These are phyloP conservation scores for Rhadinocentrus ornatus DNA, from an alignment of 2,797 vertebrate species.

Conservation along the genomic window DNA sequence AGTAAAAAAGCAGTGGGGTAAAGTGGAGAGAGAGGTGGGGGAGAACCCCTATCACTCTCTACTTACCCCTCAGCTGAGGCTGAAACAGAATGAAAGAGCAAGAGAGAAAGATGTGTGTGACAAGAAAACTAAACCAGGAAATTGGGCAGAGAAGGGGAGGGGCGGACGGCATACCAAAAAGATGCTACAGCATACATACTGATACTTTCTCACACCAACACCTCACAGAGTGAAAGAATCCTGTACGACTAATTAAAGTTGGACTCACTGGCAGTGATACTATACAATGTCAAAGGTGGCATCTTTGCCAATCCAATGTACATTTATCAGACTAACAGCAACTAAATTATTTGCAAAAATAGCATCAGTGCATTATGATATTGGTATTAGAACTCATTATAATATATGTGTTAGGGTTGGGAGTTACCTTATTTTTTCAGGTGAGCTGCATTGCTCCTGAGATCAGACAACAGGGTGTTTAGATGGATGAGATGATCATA, in stretches of 20 bases:
- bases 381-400: too few relatives aligned
- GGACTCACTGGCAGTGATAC: conserved; percentile 1
- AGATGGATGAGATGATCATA: too few relatives aligned
- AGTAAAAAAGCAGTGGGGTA: conserved; percentile 47
- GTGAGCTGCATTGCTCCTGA: too few relatives aligned
- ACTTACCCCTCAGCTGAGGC: conserved; percentile 7
- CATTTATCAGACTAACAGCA: background rate
- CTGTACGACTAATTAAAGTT: background rate
- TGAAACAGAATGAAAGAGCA: conserved; percentile 34
- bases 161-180: conserved; percentile 57
- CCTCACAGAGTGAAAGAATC: conserved; percentile 20
- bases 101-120: conserved; percentile 55
- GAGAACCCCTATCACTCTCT: background rate
- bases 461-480: too few relatives aligned
- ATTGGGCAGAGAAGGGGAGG: conserved; percentile 52
- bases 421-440: too few relatives aligned
- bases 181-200: conserved; percentile 42
- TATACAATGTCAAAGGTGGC: conserved; percentile 10
- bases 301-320: background rate
- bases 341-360: too few relatives aligned
- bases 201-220: conserved; percentile 39
- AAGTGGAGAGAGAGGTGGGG: conserved; percentile 32
- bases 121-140: conserved; percentile 66
- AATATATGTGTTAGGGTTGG: too few relatives aligned
- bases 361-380: too few relatives aligned